phyloP scores from a whole-genome alignment of 2,797 vertebrate species.

The Dromococcyx pavoninus region DNA sequence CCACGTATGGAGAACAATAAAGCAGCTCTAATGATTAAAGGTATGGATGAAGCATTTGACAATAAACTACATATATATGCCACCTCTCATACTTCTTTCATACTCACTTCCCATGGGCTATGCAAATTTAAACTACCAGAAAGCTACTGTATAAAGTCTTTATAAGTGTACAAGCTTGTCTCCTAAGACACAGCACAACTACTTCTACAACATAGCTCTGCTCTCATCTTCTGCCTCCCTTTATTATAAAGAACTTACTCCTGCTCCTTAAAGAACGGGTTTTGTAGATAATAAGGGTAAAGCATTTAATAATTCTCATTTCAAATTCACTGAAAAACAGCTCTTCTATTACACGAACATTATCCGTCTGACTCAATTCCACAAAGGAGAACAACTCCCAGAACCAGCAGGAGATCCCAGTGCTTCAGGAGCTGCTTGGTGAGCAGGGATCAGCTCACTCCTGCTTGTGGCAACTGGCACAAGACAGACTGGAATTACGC shows the following conservation, averaged over 20 bases:
- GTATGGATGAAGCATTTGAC: background rate
- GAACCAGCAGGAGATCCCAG: background rate
- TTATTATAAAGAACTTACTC: background rate
- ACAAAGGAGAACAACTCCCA: background rate
- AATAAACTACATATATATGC: background rate
- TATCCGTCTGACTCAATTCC: background rate
- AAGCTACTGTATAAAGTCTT: background rate
- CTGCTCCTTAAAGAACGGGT: background rate
- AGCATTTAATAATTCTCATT: conserved; percentile 31
- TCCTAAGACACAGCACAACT: background rate
- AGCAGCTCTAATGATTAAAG: background rate
- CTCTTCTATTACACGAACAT: background rate
- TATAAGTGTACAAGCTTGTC: background rate
- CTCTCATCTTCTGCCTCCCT: background rate
- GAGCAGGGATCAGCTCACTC: background rate
- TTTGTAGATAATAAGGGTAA: background rate
- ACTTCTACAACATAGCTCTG: background rate
- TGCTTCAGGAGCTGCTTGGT: background rate
- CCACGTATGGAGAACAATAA: background rate
- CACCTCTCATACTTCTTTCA: background rate
- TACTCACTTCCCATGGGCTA: background rate
- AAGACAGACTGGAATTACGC: background rate
- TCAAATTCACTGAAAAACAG: background rate
- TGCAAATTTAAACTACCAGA: background rate
- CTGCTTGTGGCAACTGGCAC: background rate